Evolutionary conservation across 2,797 vertebrate genomes (phyloP).

Genomic region (Enteromius trimaculatus): DNA sequence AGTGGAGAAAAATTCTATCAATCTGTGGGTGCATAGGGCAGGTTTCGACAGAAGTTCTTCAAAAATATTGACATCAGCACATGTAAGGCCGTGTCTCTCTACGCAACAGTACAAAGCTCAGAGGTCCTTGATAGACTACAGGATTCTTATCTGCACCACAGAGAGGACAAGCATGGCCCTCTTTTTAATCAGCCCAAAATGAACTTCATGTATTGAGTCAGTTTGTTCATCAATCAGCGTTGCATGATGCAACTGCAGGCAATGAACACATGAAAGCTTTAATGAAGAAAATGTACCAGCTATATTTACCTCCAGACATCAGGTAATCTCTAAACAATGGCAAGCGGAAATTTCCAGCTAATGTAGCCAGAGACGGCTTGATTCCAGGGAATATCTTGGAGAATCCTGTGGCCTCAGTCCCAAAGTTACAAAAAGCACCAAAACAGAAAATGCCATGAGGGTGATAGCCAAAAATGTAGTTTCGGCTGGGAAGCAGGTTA

Average conservation of each 20-base stretch:
- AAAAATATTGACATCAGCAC: constrained; percentile 47
- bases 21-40: constrained; percentile 49
- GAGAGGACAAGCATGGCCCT: not conserved
- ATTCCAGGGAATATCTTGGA: constrained; percentile 96
- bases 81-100: constrained; percentile 53
- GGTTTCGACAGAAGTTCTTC: constrained; percentile 43
- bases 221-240: not conserved
- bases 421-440: constrained; percentile 97
- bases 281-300: not conserved
- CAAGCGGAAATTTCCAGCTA: constrained; percentile 94
- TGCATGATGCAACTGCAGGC: not conserved
- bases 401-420: constrained; percentile 93
- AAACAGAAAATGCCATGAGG: constrained; percentile 96
- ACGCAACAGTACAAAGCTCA: constrained; percentile 71
- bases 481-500: constrained; percentile 89
- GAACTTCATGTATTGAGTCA: not conserved
- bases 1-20: not conserved
- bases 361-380: constrained; percentile 88
- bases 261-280: not conserved
- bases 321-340: constrained; percentile 94
- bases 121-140: constrained; percentile 40
- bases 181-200: not conserved
- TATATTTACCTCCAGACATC: constrained; percentile 92
- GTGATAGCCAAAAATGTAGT: constrained; percentile 97
- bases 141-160: constrained; percentile 49